Evolutionary conservation across 2,888 invertebrate genomes (phyloP).

Genomic region (Pomacea canaliculata): DNA sequence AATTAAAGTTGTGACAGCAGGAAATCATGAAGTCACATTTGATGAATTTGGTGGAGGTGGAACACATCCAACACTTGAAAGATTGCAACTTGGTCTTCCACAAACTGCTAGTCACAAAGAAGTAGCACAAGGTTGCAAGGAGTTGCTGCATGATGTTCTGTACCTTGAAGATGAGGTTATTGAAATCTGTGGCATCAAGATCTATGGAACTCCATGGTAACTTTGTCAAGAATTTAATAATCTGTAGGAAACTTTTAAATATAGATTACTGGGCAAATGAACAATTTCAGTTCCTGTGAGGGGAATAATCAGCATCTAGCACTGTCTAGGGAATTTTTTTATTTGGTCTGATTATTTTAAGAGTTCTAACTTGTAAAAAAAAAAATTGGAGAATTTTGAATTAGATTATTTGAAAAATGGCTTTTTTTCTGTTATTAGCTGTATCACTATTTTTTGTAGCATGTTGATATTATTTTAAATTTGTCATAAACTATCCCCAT

Average conservation of each 20-base stretch:
- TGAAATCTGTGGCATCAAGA: slow-evolving; percentile 79
- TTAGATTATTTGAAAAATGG: no score
- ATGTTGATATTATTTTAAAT: no score
- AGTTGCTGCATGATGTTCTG: slow-evolving; percentile 80
- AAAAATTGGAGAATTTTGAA: no score
- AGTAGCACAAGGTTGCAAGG: slow-evolving; percentile 13
- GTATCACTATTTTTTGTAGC: no score
- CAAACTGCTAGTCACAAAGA: not conserved
- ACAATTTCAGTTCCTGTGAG: no score
- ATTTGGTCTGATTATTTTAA: not conserved
- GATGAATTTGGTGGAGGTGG: slow-evolving; percentile 14
- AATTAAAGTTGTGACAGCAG: slow-evolving; percentile 84
- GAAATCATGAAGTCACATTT: slow-evolving; percentile 79
- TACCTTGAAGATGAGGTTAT: slow-evolving; percentile 81
- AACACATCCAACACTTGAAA: not conserved
- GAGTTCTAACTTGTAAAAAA: no score
- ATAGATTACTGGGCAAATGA: no score
- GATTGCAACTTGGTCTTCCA: slow-evolving; percentile 17
- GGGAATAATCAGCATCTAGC: no score
- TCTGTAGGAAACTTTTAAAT: not conserved
- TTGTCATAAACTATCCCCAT: no score
- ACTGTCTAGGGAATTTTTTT: no score
- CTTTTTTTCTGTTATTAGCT: no score
- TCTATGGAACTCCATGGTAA: slow-evolving; percentile 85
- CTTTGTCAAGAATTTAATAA: slow-evolving; percentile 1